These are phyloP conservation scores for Thripadectes ignobilis DNA, from an alignment of 2,797 vertebrate genomes.

Conservation along the genomic window DNA sequence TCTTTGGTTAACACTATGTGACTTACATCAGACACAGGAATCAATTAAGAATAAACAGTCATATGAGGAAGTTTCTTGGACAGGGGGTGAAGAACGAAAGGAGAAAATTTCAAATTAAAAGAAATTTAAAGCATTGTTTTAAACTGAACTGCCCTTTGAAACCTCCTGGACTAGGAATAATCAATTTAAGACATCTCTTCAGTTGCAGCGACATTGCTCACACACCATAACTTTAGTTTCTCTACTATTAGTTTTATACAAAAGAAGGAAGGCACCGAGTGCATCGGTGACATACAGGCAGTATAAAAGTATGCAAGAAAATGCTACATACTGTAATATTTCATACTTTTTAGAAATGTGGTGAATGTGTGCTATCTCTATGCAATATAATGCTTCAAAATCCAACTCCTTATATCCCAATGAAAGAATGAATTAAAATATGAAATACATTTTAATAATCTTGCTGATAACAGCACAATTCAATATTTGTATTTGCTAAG, in stretches of 20 bases:
- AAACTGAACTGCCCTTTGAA: conserved; percentile 61
- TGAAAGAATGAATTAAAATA: conserved; percentile 42
- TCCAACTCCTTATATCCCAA: conserved; percentile 29
- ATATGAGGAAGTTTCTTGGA: conserved; percentile 16
- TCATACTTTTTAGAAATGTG: conserved; percentile 45
- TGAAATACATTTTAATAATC: conserved; percentile 43
- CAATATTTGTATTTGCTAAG: neutral
- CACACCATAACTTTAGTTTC: conserved; percentile 70
- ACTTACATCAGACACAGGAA: conserved; percentile 36
- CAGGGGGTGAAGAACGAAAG: neutral
- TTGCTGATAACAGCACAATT: conserved; percentile 41
- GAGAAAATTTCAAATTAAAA: conserved; percentile 31
- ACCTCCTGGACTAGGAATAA: conserved; percentile 61
- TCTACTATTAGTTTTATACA: conserved; percentile 75
- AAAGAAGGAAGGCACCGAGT: conserved; percentile 86
- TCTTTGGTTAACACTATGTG: conserved; percentile 54
- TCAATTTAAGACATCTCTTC: conserved; percentile 78
- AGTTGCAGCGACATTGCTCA: conserved; percentile 72
- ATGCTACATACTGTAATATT: conserved; percentile 64
- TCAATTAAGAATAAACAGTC: conserved; percentile 45
- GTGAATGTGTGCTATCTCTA: conserved; percentile 40
- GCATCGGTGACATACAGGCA: conserved; percentile 76
- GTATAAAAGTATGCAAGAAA: conserved; percentile 75
- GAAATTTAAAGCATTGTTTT: conserved; percentile 36
- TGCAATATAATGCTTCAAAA: conserved; percentile 33